Conservation (phyloP, 2,888 invertebrate genomes). For the Drosophila atripex region DNA sequence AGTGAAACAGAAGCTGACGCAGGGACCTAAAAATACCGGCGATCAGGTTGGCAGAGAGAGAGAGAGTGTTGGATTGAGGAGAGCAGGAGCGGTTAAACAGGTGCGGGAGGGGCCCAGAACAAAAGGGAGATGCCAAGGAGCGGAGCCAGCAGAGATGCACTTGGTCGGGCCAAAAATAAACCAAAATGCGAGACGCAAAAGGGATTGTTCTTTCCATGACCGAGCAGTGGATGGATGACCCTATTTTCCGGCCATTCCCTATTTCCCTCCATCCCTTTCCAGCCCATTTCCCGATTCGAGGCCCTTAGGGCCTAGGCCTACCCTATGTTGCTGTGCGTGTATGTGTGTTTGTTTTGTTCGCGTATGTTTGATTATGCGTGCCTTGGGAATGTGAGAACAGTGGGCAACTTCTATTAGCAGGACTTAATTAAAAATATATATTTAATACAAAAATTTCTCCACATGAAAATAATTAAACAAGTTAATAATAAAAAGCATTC, state of each 20-base stretch:
- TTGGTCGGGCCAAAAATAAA: slow-evolving; percentile 43
- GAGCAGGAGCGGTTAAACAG: slow-evolving; percentile 52
- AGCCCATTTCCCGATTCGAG: slow-evolving; percentile 4
- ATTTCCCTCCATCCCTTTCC: slow-evolving; percentile 17
- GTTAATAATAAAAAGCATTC: too few relatives aligned
- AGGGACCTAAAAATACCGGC: slow-evolving; percentile 67
- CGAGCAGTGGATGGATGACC: slow-evolving; percentile 66
- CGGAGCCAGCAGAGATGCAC: slow-evolving; percentile 14
- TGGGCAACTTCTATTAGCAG: not conserved
- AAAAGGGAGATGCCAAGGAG: slow-evolving; percentile 21
- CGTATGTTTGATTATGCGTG: slow-evolving; percentile 37
- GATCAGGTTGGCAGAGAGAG: slow-evolving; percentile 51
- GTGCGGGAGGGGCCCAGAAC: slow-evolving; percentile 43
- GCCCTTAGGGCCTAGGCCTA: slow-evolving; percentile 30
- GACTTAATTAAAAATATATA: too few relatives aligned
- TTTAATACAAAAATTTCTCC: too few relatives aligned
- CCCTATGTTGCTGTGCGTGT: slow-evolving; percentile 18
- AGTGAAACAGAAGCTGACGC: slow-evolving; percentile 51
- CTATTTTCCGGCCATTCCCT: slow-evolving; percentile 56
- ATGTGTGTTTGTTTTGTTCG: slow-evolving; percentile 9
- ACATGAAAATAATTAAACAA: too few relatives aligned
- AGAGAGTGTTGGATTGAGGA: slow-evolving; percentile 24
- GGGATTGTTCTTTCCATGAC: slow-evolving; percentile 27
- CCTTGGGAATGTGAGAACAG: slow-evolving; percentile 52
- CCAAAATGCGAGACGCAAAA: slow-evolving; percentile 26